Conservation (phyloP, 2,113 vertebrate species). For the pig (Sus scrofa) region T2T-Sscrofa CM001155.3:7770001-7770500, state of each 20-base stretch:
- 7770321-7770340: rapidly evolving
- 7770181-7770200: rapidly evolving
- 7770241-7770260: rapidly evolving
- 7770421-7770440: background rate
- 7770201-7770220: background rate
- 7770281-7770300: too few relatives aligned
- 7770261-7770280: rapidly evolving
- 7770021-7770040: rapidly evolving
- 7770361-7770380: rapidly evolving
- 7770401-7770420: background rate
- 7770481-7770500: rapidly evolving
- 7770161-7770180: background rate
- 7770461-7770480: rapidly evolving
- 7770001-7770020: rapidly evolving
- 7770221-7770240: rapidly evolving
- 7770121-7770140: rapidly evolving
- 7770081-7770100: background rate
- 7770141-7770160: too few relatives aligned
- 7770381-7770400: background rate
- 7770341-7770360: rapidly evolving
- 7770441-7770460: background rate
- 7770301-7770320: too few relatives aligned
- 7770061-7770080: rapidly evolving
- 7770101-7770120: too few relatives aligned
- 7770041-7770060: rapidly evolving